Base-by-base conservation (phyloP, 2,797 vertebrate species). In the Micromesistius poutassou region DNA sequence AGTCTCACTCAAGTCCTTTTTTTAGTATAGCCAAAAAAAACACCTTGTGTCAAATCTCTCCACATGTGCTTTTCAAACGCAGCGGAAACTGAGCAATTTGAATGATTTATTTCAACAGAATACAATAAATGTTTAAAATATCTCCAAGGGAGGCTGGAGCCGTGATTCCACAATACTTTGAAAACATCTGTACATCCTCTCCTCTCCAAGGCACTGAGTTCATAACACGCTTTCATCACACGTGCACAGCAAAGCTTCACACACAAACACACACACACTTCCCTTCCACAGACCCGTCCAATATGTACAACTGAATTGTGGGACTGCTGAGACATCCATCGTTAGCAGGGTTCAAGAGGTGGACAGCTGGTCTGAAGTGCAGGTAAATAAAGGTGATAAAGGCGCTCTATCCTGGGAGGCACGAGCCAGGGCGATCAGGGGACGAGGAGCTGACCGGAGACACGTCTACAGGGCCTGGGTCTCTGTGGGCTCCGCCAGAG, bases 101-200 rank as follows among this genome's bases (percentile, higher is more conserved):
- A 91, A 93, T 93, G 90, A 91, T 94, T 94, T 94, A 94, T 95
- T 95, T 93, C 88, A 91, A 77, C 91, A 95, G 95, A 94, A 95
- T 94, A 94, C 91, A 92, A 87, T 91, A 94, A 92, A 90, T 89
- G 76, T 93, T 85, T 91, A 88, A 91, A 91, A 90, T 83, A 80
- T 91, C 92, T 93, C 81, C 82, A 86, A 89, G 89, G 14, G 66
- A 93, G 90, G 91, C 89, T 91, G 92, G 90, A 92, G 93, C 85
- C 91, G 90, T 95, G 95, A 92, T 89, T 89, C 92, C 86, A 90
- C 93, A 92, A 91, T 91, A 95, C 92, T 91, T 93, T 93, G 92
- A 94, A 95, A 96, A 95, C 94, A 91, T 95, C 95, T 97, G 96
- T 98, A 97, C 96, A 97, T 94, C 90, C 83, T 93, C 85, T 72